Base-by-base conservation (phyloP, 2,888 invertebrate genomes). In the Arctia plantaginis region DNA sequence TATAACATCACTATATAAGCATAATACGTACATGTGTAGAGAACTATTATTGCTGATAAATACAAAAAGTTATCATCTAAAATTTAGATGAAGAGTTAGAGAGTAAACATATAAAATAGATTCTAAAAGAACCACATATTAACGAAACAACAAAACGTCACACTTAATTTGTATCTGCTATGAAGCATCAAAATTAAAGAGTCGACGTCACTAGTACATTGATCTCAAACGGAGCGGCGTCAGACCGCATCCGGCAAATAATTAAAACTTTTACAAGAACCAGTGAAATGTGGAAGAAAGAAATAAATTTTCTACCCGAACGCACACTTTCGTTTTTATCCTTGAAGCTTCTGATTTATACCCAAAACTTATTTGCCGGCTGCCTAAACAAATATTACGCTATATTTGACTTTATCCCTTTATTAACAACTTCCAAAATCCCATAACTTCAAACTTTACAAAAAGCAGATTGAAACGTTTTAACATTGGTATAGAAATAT, bases 241-340 rank as follows among this genome's bases (percentile, higher is more conserved):
- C 88, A 80, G 87, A 85, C 88, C 89, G 89, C 91, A 93, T 94
- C 93, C 92, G 93, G 91, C 90, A 90, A 93, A 93, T 93, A 94
- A 94, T 94, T 94, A 94, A 93, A 94, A 93, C 89, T 93, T 93
- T 90, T 90, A 90, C 91, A 92, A 92, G 91, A 93, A 88, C 87
- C 91, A 92, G 85, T 90, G 91, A 93, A 92, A 92, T 92, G 90
- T 91, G 88, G 87, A 88, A 89, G 89, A 93, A 90, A 91, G 91
- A 93, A 93, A 94, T 93, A 93, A 93, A 93, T 94, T 93, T 93
- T 93, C 92, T 89, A 91, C 86, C 83, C 88, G 89, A 93, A 91
- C 87, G 91, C 88, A 90, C 90, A 91, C 92, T 93, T 91, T 93
- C 91, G 90, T 93, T 94, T 93, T 93, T 93, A 92, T 91, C 90